A percentile compares a stretch with the other conserved stretches of the same genome.
phyloP scores from a whole-genome alignment of 2,113 vertebrate genomes.

The Recurvirostra avosetta region DNA sequence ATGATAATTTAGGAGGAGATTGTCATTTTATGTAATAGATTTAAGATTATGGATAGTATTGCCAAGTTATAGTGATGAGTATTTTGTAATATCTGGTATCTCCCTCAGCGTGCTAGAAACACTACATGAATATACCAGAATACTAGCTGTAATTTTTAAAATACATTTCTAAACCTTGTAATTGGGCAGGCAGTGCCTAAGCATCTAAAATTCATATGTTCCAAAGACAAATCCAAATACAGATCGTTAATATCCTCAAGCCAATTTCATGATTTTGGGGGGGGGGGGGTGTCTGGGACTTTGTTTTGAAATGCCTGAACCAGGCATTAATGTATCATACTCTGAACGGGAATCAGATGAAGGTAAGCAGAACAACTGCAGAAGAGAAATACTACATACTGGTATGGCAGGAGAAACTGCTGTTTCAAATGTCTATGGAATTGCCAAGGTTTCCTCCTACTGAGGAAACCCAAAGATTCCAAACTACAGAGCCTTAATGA shows the following conservation, averaged over 20 bases:
- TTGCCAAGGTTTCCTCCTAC: neutral
- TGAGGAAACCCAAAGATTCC: neutral
- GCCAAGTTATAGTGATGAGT: neutral
- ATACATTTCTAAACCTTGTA: neutral
- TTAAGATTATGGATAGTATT: neutral
- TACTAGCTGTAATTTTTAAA: neutral
- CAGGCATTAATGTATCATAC: neutral
- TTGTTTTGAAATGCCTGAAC: neutral
- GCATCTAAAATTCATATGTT: neutral
- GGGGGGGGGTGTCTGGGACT: neutral
- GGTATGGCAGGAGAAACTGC: neutral
- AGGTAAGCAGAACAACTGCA: neutral
- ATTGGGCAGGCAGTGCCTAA: neutral
- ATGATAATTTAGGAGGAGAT: neutral
- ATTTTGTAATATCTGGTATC: neutral
- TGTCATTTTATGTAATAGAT: neutral
- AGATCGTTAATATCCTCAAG: neutral
- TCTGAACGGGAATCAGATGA: neutral
- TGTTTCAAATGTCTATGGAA: neutral
- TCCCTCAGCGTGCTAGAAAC: neutral
- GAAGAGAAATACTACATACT: neutral
- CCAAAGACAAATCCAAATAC: neutral
- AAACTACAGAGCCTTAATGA: neutral
- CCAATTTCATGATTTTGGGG: rapidly evolving
- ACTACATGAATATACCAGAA: neutral